phyloP scores from a whole-genome alignment of 2,113 vertebrate species.

The Falcunculus frontatus region DNA sequence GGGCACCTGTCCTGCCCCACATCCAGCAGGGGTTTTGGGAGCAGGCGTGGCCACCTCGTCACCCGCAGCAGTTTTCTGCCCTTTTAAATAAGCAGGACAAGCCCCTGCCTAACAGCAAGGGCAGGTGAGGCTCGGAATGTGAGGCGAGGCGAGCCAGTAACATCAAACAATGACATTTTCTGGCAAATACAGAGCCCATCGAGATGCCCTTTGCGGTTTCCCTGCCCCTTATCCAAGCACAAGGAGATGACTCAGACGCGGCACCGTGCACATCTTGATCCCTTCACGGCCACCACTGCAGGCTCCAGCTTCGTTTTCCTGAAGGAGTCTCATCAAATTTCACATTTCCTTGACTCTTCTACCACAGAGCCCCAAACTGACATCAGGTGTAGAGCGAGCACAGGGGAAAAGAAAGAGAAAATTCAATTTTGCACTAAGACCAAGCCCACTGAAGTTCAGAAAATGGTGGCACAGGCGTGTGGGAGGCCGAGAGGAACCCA shows the following conservation, averaged over 20 bases:
- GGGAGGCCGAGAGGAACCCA: rapidly evolving
- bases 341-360: neutral
- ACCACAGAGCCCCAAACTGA: neutral
- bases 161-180: rapidly evolving
- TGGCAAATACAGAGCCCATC: rapidly evolving
- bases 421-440: neutral
- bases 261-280: rapidly evolving
- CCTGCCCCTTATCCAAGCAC: neutral
- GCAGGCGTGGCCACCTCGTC: rapidly evolving
- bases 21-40: neutral
- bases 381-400: rapidly evolving
- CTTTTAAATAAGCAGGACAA: neutral
- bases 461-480: rapidly evolving
- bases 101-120: rapidly evolving
- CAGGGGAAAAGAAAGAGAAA: rapidly evolving
- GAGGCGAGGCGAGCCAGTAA: neutral
- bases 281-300: rapidly evolving
- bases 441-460: rapidly evolving
- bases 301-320: rapidly evolving
- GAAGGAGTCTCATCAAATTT: neutral
- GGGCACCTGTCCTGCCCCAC: rapidly evolving
- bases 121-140: rapidly evolving
- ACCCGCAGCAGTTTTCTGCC: no score
- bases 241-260: rapidly evolving
- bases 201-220: neutral